phyloP scores from a whole-genome alignment of 1,140 invertebrate genomes.

The Drosophila simulans region DNA sequence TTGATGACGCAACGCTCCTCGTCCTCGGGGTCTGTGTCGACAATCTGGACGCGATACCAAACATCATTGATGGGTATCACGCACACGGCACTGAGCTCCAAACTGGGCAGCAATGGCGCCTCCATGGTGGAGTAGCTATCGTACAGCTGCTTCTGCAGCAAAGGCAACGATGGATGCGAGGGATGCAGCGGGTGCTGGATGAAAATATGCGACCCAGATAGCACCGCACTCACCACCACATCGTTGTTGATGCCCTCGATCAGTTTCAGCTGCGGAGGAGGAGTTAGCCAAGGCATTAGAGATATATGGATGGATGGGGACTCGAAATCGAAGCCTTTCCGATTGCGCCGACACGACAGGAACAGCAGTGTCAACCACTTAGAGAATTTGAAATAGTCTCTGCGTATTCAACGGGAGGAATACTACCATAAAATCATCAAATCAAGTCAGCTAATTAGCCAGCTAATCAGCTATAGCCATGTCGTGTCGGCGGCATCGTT shows the following conservation, averaged over 20 bases:
- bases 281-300: slow-evolving; percentile 18
- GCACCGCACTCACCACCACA: slow-evolving; percentile 93
- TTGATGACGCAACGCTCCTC: slow-evolving; percentile 91
- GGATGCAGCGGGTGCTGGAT: slow-evolving; percentile 97
- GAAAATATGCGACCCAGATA: slow-evolving; percentile 93
- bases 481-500: slow-evolving; percentile 17
- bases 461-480: slow-evolving; percentile 4
- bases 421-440: slow-evolving; percentile 17
- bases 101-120: slow-evolving; percentile 88
- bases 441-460: slow-evolving; percentile 2
- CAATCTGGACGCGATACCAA: slow-evolving; percentile 96
- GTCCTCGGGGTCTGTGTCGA: slow-evolving; percentile 88
- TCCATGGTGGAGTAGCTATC: slow-evolving; percentile 88
- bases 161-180: slow-evolving; percentile 91
- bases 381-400: slow-evolving; percentile 19
- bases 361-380: slow-evolving; percentile 26
- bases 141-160: slow-evolving; percentile 91
- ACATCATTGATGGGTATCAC: slow-evolving; percentile 92
- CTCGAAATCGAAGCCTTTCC: not conserved
- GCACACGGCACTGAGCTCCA: slow-evolving; percentile 93
- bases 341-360: slow-evolving; percentile 25
- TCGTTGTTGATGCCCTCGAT: slow-evolving; percentile 97
- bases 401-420: slow-evolving; percentile 20
- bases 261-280: slow-evolving; percentile 88
- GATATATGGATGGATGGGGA: slow-evolving; percentile 9